These are phyloP conservation scores for Oncorhynchus gorbuscha DNA, from an alignment of 2,113 vertebrate genomes.

Conservation along the genomic window DNA sequence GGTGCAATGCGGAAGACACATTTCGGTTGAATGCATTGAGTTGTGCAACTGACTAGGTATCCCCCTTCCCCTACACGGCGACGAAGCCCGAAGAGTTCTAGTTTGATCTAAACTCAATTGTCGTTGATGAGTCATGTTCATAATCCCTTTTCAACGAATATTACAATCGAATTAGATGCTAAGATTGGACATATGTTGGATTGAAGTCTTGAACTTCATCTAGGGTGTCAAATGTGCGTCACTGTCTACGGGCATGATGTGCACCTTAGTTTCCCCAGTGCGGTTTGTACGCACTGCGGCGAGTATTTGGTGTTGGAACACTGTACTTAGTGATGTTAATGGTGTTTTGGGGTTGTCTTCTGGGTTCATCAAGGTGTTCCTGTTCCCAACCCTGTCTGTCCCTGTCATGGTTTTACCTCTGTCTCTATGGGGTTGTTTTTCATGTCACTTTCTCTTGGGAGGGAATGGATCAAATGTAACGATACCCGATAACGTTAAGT, in stretches of 20 bases:
- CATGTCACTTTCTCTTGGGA: constrained; percentile 1
- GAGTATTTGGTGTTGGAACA: constrained; percentile 19
- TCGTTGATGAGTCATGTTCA: neutral
- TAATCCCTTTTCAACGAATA: neutral
- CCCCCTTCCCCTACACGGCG: neutral
- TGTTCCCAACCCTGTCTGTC: constrained; percentile 12
- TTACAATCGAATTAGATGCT: neutral
- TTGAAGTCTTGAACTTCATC: neutral
- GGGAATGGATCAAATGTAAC: neutral
- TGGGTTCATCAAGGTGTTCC: neutral
- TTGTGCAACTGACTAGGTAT: no score
- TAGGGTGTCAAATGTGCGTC: constrained; percentile 18
- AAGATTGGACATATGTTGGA: neutral
- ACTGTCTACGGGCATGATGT: constrained; percentile 45
- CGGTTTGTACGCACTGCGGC: constrained; percentile 27
- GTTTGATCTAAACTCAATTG: neutral
- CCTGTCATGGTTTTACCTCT: neutral
- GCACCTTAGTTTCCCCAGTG: neutral
- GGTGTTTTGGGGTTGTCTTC: constrained; percentile 18
- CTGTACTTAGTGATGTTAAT: neutral
- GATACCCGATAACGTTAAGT: no score
- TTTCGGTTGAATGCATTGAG: no score
- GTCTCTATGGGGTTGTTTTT: neutral
- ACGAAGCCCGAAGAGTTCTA: no score
- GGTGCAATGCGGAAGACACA: no score